A percentile compares a stretch with the other conserved stretches of the same genome.
These are phyloP conservation scores for Schrankia costaestrigalis DNA, from an alignment of 2,888 invertebrate species.

Conservation along the genomic window DNA sequence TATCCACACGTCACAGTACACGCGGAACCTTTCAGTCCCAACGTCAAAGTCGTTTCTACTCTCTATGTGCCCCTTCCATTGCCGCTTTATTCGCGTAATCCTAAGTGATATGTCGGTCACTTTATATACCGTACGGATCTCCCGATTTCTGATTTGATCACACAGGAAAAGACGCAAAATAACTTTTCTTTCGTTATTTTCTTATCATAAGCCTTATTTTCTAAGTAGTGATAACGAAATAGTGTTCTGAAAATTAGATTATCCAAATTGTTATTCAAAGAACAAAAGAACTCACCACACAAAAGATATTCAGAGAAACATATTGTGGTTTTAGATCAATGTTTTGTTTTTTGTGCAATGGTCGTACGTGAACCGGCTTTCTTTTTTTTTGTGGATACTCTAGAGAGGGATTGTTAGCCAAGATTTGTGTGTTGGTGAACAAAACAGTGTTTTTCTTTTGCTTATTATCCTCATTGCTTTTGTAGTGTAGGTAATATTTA, in stretches of 20 bases:
- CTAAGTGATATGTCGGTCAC: no score
- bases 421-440: slow-evolving; percentile 47
- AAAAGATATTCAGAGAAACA: slow-evolving; percentile 44
- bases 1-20: no score
- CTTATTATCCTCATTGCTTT: slow-evolving; percentile 36
- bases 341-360: slow-evolving; percentile 42
- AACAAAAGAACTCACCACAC: slow-evolving; percentile 40
- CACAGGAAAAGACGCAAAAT: no score
- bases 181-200: no score
- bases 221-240: no score
- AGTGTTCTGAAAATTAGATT: slow-evolving; percentile 44
- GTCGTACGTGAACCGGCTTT: slow-evolving; percentile 31
- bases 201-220: no score
- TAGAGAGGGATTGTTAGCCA: slow-evolving; percentile 34
- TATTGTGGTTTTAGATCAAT: slow-evolving; percentile 43
- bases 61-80: no score
- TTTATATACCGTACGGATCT: no score
- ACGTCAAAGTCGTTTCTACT: no score
- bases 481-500: slow-evolving; percentile 20
- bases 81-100: no score
- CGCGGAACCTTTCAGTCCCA: no score
- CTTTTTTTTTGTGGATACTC: slow-evolving; percentile 42
- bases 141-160: no score
- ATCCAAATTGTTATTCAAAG: slow-evolving; percentile 35
- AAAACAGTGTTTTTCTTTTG: slow-evolving; percentile 34